Evolutionary conservation across 2,797 vertebrate genomes (phyloP), one percentile per base, ranked within the genome.

Genomic region (Tapirus indicus): DNA sequence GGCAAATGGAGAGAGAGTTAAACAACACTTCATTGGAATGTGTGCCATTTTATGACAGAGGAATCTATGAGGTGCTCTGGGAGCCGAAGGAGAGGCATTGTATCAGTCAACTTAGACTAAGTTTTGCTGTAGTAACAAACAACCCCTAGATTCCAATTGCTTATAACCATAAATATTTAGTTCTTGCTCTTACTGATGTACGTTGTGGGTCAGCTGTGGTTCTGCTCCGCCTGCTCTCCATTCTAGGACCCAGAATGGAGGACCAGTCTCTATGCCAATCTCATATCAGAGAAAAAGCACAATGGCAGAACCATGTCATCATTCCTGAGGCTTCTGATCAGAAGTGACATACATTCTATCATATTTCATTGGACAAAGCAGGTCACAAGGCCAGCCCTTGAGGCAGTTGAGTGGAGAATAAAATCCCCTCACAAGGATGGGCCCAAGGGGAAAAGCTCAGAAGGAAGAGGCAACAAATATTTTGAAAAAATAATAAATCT

Each of bases 401-500:
- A 20, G 17, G n/a, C 58, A 85, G 68, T 1, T 41, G 6, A 10
- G 47, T 94, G 9, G 60, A 64, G 69, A 85, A 29, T 41, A 95
- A 95, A 82, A 80, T 82, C 38, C 5, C 44, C 44, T 52, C 88
- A n/a, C 69, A 78, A 92, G 20, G 32, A 62, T 56, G 27, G 11
- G 6, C 21, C 54, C 52, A 49, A 4, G 23, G 25, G 52, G 25
- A 54, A 41, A n/a, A 60, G 9, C 49, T 9, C 21, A 77, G 17
- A 66, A 72, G n/a, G 47, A 94, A 64, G 16, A 38, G 35, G 27
- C 5, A 93, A 10, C 23, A 87, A 94, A 78, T 92, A 79, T 77
- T 94, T 94, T 35, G n/a, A n/a, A 71, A 60, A 32, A 60, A 94
- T 32, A 86, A 83, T 94, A 69, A 92, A 74, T 78, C 9, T 23